Base-by-base conservation (phyloP, 2,797 vertebrate genomes). In the Poeciliopsis presidionis region DNA sequence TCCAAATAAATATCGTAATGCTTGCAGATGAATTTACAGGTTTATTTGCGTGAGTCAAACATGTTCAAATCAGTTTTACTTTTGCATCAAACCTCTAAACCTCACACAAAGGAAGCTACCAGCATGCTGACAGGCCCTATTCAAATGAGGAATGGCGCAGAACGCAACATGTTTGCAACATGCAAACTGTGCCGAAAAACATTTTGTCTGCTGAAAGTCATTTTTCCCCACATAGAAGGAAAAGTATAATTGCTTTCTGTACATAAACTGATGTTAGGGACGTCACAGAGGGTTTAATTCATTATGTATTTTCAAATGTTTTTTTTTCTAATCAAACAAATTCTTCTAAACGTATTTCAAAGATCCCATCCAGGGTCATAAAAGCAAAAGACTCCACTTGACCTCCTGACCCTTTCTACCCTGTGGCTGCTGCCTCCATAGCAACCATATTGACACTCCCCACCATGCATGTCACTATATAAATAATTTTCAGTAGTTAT, bases 401-500 rank as follows among this genome's bases (percentile, higher is more conserved):
- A 20, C 69, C 61, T 75, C 43, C 45, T 75, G 76, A 83, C 79
- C 76, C 63, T 25, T 76, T 59, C 74, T 46, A 16, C 74, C 53
- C 77, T 74, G 45, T 71, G 81, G 72, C 83, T 75, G 61, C 78
- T 63, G 74, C 39, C 73, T 61, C 70, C 74, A 69, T 63, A 74
- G 51, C 65, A 84, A n/a, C 43, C 5, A 72, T 41, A 70, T n/a
- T 0, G 51, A 69, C n/a, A 18, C 55, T 55, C 63, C 75, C 61
- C 51, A 8, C 51, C 67, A 57, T 72, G 9, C 67, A 86, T 76
- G 80, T 80, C 63, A 76, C 53, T 78, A 71, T 76, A 83, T 85
- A 84, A 90, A 90, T 91, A 46, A 92, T 92, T 90, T 86, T 83
- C 61, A 77, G 72, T 36, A 4, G 33, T 53, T 72, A 76, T 86